Evolutionary conservation across 2,113 vertebrate genomes (phyloP), one percentile per base, ranked within the genome.

Genomic region (Progne subis): DNA sequence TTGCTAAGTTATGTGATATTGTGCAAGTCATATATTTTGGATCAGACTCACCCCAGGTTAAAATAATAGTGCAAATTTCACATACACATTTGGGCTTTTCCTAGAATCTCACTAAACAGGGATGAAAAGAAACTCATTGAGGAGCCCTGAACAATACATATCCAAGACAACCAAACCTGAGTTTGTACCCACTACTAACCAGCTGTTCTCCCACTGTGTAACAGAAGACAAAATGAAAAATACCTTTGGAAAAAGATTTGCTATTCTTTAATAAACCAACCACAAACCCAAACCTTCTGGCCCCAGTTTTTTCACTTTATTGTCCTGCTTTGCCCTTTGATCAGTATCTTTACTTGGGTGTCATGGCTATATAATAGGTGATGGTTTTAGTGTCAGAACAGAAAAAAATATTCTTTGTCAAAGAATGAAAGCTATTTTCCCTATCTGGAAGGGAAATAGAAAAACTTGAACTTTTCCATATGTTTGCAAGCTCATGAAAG

Each of bases 401-500:
- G 86, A 29, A 72, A 75, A 90, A 76, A 77, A 25, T 37, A 63
- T 39, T 85, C 82, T 92, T 96, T 88, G 93, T 96, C 78, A 78
- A 88, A 94, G 81, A 90, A 96, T 83, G 77, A 97, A 92, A 92
- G 89, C 56, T 61, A 61, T 61, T 61, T 61, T 61, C 59, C 59
- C 59, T 61, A 47, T 94, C 95, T 95, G 80, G 94, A 96, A 96
- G 78, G 80, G 90, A 93, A 90, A 89, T 88, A 95, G 78, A 95
- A 96, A 91, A 90, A 44, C 26, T 67, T 97, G 95, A 97, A 97
- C 92, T 96, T 95, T 97, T 96, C 93, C 97, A 97, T 94, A 96
- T 95, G 96, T 97, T 90, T 89, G 56, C 87, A 92, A 72, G 92
- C 77, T 90, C 1, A 0, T 87, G 70, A 94, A 97, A 88, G 81